A percentile compares a stretch with the other conserved stretches of the same genome.
Evolutionary conservation across 2,888 invertebrate genomes (phyloP).

Genomic region (Graphium colonna): DNA sequence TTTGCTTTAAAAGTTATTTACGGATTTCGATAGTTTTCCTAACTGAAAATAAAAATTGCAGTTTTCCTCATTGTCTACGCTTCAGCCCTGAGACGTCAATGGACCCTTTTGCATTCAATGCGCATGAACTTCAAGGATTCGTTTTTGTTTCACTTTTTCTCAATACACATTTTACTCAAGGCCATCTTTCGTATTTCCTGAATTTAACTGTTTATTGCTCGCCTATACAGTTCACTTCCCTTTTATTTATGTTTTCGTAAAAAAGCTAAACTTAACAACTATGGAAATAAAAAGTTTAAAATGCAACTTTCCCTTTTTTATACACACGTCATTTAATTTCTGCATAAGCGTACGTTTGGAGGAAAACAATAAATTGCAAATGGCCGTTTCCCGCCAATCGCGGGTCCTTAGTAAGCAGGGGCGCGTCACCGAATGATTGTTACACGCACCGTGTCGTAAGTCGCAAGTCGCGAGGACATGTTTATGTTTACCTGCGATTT

Average conservation of each 20-base stretch:
- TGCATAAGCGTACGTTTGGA: constrained; percentile 9
- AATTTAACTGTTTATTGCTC: not conserved
- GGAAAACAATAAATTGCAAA: constrained; percentile 11
- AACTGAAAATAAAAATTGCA: not conserved
- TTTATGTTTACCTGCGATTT: constrained; percentile 13
- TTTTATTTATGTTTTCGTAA: not conserved
- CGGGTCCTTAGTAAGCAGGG: constrained; percentile 15
- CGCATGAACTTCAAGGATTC: not conserved
- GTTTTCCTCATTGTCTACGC: constrained; percentile 11
- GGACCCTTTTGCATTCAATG: not conserved
- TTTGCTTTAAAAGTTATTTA: not conserved
- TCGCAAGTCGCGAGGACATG: constrained; percentile 14
- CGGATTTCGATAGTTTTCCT: not conserved
- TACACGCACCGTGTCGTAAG: constrained; percentile 16
- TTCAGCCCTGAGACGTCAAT: constrained; percentile 2
- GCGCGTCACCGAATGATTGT: constrained; percentile 16
- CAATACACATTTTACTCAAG: not conserved
- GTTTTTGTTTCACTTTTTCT: not conserved
- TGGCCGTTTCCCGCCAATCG: constrained; percentile 10
- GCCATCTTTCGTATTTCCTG: not conserved
- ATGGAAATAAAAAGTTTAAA: too few species aligned
- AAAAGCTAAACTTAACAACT: too few species aligned
- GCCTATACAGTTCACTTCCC: not conserved
- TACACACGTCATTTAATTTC: too few species aligned
- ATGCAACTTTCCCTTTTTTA: too few species aligned